Evolutionary conservation across 2,888 invertebrate genomes (phyloP), one percentile per base, ranked within the genome.

Genomic region (Pedicia rivosa): DNA sequence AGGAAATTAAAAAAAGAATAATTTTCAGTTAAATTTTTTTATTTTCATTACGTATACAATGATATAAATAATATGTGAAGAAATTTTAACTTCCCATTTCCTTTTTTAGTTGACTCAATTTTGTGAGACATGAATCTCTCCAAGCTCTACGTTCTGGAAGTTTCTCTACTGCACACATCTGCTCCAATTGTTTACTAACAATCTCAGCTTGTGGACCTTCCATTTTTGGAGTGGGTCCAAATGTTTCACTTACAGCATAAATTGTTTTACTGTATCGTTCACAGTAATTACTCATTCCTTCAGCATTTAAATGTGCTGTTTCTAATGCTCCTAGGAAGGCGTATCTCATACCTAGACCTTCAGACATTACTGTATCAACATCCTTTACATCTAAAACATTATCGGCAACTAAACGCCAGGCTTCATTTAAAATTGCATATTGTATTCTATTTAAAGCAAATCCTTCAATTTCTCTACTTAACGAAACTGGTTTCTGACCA

Each of bases 381-480:
- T 95, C 95, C 48, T 79, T 73, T 0, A 84, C 88, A 51, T 74
- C 72, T 12, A 95, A 66, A n/a, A 94, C 68, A 14, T 81, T 84
- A 44, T 79, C 81, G 40, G 78, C 70, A 0, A 94, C 81, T 34
- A 95, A 65, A 45, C 86, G 74, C 83, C 87, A 95, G 1, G 81
- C 77, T 65, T 95, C 95, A 53, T 90, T 86, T 33, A 95, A 59
- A 47, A 97, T 80, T 0, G 91, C 88, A 56, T 92, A 95, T 51
- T 97, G 95, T 43, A 97, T 78, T 49, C 95, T 75, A 57, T 95
- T 95, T 1, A 94, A 67, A 1, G 81, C 90, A 56, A 95, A 97
- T 38, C 95, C 95, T 44, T 82, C 78, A 37, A 91, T 74, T 67
- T 97, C 94, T 45, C 74, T 76, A 2, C 75, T 72, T 7, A 97